Conservation (phyloP, 1,140 invertebrate genomes). For the Cyclargus thomasi region DNA sequence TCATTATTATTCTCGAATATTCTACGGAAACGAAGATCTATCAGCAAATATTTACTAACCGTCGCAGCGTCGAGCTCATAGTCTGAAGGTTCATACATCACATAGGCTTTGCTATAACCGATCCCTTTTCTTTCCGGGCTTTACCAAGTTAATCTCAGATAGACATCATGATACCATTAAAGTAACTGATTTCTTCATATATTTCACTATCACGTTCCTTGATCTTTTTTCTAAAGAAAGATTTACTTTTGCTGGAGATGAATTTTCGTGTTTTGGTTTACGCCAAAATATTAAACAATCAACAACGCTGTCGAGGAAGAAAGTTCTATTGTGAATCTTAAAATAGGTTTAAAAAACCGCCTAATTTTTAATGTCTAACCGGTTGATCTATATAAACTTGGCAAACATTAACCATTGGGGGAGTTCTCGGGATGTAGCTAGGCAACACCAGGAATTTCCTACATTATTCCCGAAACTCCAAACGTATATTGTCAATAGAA, state of each 20-base stretch:
- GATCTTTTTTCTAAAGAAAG: not conserved
- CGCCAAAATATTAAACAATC: too few relatives aligned
- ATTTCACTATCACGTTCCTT: not conserved
- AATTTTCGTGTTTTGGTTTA: not conserved
- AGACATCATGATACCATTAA: not conserved
- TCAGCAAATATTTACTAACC: not conserved
- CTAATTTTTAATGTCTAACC: too few relatives aligned
- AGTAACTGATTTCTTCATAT: slow-evolving; percentile 3
- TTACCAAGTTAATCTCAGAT: not conserved
- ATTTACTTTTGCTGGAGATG: not conserved
- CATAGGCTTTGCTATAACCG: not conserved
- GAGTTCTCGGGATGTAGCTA: not conserved
- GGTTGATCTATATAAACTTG: too few relatives aligned
- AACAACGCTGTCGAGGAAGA: too few relatives aligned
- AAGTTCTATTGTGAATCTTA: too few relatives aligned
- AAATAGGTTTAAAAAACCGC: too few relatives aligned
- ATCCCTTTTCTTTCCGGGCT: not conserved
- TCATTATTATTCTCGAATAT: too few relatives aligned
- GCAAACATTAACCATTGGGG: too few relatives aligned
- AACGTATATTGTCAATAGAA: not conserved
- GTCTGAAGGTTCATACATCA: not conserved
- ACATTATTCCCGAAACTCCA: not conserved
- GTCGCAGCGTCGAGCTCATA: not conserved
- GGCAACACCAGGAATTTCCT: not conserved
- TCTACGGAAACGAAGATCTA: not conserved